These are phyloP conservation scores for Formica aserva DNA, from an alignment of 2,888 invertebrate species.

Conservation along the genomic window DNA sequence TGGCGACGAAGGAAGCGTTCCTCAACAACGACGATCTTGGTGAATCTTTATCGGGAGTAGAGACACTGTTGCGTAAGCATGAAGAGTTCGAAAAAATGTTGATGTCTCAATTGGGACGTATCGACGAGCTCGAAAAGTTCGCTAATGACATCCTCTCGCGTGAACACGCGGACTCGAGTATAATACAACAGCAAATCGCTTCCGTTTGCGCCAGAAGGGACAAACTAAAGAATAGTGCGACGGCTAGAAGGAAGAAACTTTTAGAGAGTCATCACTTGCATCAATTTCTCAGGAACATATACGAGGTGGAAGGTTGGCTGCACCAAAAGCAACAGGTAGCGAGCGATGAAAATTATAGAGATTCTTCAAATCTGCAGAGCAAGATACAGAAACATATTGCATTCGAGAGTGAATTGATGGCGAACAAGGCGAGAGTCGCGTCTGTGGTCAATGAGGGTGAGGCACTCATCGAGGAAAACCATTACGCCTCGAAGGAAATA, in stretches of 20 bases:
- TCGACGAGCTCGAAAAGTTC: conserved; percentile 91
- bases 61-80: conserved; percentile 95
- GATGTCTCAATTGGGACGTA: conserved; percentile 92
- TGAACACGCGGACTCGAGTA: conserved; percentile 90
- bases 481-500: conserved; percentile 96
- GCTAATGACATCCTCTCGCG: conserved; percentile 89
- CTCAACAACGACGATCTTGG: conserved; percentile 98
- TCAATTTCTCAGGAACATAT: conserved; percentile 94
- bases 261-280: conserved; percentile 95
- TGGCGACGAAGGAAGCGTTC: conserved; percentile 98
- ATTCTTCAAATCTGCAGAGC: conserved; percentile 98
- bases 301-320: conserved; percentile 97
- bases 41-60: conserved; percentile 91
- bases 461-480: conserved; percentile 89
- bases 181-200: conserved; percentile 89
- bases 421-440: conserved; percentile 95
- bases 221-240: conserved; percentile 90
- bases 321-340: conserved; percentile 97
- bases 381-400: conserved; percentile 98
- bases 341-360: conserved; percentile 96
- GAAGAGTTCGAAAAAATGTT: conserved; percentile 96
- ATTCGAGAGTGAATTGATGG: conserved; percentile 97
- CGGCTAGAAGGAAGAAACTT: conserved; percentile 90
- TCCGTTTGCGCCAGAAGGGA: conserved; percentile 90
- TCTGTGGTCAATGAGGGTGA: conserved; percentile 92